Conservation (phyloP, 2,113 vertebrate genomes). For the Cygnus atratus region DNA sequence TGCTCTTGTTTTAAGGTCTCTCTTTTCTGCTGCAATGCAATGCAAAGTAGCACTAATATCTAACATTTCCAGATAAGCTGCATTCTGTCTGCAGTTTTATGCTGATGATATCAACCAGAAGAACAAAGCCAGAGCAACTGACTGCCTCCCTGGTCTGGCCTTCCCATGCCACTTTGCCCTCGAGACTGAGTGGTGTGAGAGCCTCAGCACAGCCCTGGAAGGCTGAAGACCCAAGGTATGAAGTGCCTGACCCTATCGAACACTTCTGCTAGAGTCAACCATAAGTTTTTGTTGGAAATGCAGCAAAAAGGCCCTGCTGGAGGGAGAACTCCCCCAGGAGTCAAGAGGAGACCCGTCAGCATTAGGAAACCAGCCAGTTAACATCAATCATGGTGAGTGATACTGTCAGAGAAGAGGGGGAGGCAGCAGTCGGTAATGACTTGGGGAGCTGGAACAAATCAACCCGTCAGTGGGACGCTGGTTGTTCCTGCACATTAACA, state of each 20-base stretch:
- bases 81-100: background rate
- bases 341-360: background rate
- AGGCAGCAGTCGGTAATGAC: background rate
- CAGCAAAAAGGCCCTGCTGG: background rate
- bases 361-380: background rate
- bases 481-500: background rate
- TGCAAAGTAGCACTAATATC: rapidly evolving
- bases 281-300: background rate
- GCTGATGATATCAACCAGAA: background rate
- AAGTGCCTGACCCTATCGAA: background rate
- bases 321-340: background rate
- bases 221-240: background rate
- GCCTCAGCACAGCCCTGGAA: background rate
- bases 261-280: background rate
- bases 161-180: background rate
- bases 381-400: background rate
- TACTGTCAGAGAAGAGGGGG: background rate
- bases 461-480: background rate
- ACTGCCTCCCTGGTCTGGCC: background rate
- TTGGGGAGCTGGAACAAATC: background rate
- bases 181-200: background rate
- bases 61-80: background rate
- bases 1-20: background rate
- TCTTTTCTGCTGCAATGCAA: background rate
- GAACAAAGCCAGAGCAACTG: background rate